Evolutionary conservation across 2,888 invertebrate species (phyloP), one percentile per base, ranked within the genome.

Genomic region (Melipona bicolor): DNA sequence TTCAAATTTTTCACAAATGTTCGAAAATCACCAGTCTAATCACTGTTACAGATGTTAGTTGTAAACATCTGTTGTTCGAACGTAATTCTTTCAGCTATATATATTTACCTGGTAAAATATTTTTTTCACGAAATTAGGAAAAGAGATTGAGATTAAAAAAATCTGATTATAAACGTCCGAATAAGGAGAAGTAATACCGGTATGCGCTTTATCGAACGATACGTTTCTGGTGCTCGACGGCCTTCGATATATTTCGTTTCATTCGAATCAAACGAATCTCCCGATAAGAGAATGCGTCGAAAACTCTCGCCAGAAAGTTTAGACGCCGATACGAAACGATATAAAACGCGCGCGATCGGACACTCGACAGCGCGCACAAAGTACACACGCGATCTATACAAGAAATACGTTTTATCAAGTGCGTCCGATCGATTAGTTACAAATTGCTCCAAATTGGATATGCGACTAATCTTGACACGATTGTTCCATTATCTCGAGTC

Each of bases 401-500:
- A 82, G 83, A 56, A 82, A 81, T 71, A 71, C 76, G 69, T 81
- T 82, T 82, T 67, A 75, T 59, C 70, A 67, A 65, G 54, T 32
- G 43, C 61, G 13, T 15, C 9, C 32, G 70, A 59, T 75, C 75
- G 52, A 76, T 76, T 73, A 77, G 61, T 83, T 83, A 50, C 56
- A 73, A 83, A 75, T 84, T 59, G 62, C 15, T 54, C 5, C 54
- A 69, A 75, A 64, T 84, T 75, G 64, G 69, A 50, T 36, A 54
- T 59, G 56, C 24, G 69, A 64, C 77, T 70, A 67, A 77, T 88
- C 83, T 87, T 74, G 76, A 87, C 89, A 88, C 81, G 81, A 72
- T 62, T 88, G 21, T 82, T 82, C 80, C 84, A 88, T 88, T 88
- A 86, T 86, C 80, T 77, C 49, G 13, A 59, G 50, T 36, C 71